Percentiles rank a stretch among this genome's conserved stretches.
These are phyloP conservation scores for Eilema depressum DNA, from an alignment of 2,888 invertebrate species.

Conservation along the genomic window DNA sequence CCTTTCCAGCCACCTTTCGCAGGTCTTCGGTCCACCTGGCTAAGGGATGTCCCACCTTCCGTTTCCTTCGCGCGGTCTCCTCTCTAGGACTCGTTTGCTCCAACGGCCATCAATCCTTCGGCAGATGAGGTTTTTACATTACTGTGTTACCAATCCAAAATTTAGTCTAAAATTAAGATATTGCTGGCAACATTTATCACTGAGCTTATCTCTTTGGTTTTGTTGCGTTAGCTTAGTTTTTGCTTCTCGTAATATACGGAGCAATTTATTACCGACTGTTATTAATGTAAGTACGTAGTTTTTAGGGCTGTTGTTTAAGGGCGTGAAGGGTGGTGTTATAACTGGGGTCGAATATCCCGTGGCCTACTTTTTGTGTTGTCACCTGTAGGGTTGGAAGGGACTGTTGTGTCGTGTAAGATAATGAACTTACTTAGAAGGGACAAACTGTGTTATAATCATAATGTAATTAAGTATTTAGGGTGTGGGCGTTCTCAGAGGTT, in stretches of 20 bases:
- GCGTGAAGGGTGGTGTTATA: conserved; percentile 27
- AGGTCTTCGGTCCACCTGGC: too few species aligned
- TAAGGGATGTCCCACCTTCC: too few species aligned
- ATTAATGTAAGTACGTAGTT: conserved; percentile 39
- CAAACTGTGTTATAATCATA: neutral
- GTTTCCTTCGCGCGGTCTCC: too few species aligned
- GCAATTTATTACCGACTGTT: conserved; percentile 43
- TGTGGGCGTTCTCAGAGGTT: neutral
- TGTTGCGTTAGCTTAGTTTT: conserved; percentile 38
- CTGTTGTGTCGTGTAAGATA: neutral
- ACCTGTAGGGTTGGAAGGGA: conserved; percentile 28
- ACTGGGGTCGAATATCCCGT: conserved; percentile 37
- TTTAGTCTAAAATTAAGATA: conserved; percentile 50
- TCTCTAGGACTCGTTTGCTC: too few species aligned
- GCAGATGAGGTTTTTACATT: conserved; percentile 59
- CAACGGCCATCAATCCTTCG: too few species aligned
- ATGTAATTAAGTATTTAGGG: neutral
- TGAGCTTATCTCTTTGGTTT: conserved; percentile 46
- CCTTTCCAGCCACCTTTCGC: too few species aligned
- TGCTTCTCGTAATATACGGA: conserved; percentile 24
- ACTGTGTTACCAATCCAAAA: conserved; percentile 42
- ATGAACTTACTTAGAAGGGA: neutral
- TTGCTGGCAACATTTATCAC: conserved; percentile 49
- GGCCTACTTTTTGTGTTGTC: conserved; percentile 42
- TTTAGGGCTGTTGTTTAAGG: conserved; percentile 19